Evolutionary conservation across 2,888 invertebrate genomes (phyloP).

Genomic region (Pseudococcus jackbeardsleyi): DNA sequence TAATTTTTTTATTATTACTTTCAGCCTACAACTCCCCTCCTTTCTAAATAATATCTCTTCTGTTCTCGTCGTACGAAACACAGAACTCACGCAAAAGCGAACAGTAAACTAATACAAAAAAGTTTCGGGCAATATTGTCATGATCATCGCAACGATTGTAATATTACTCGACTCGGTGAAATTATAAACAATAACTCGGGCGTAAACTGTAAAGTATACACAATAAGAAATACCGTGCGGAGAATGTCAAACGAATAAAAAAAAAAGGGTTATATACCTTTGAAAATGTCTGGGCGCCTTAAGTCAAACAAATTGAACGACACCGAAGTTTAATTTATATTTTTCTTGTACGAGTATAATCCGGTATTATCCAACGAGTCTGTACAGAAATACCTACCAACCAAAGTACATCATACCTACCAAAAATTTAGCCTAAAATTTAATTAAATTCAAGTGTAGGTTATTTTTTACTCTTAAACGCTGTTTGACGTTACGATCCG

Average conservation of each 20-base stretch:
- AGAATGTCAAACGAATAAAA: too few relatives aligned
- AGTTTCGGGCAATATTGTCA: too few relatives aligned
- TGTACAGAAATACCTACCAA: too few relatives aligned
- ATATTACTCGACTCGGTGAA: neutral
- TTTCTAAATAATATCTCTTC: too few relatives aligned
- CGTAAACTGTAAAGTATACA: neutral
- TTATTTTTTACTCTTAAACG: neutral
- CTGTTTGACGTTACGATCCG: neutral
- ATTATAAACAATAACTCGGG: neutral
- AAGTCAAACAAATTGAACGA: neutral
- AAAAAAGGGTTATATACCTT: too few relatives aligned
- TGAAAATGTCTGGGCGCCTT: neutral
- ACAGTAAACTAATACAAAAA: too few relatives aligned
- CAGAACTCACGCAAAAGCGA: too few relatives aligned
- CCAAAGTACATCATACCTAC: neutral
- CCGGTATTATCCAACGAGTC: neutral
- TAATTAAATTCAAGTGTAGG: neutral
- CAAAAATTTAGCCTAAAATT: neutral
- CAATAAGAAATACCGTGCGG: neutral
- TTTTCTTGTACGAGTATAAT: neutral
- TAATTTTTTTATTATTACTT: too few relatives aligned
- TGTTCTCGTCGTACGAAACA: too few relatives aligned
- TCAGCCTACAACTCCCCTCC: too few relatives aligned
- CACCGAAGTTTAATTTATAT: conserved; percentile 6
- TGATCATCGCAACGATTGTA: neutral